These are phyloP conservation scores for Cyclophora albipunctata DNA, from an alignment of 2,888 invertebrate genomes.

Conservation along the genomic window DNA sequence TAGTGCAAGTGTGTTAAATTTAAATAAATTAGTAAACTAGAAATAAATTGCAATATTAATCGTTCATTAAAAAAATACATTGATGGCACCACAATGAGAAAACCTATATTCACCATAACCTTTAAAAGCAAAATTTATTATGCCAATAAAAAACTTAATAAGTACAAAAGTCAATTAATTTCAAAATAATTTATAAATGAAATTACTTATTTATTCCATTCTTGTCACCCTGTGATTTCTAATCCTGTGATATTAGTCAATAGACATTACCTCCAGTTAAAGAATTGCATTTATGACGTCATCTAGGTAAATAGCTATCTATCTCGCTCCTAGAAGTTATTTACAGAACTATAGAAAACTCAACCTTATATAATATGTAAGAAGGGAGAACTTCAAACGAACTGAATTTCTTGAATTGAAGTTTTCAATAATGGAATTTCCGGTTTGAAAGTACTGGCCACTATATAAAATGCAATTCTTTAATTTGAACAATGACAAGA, in stretches of 20 bases:
- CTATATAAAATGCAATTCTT: slow-evolving; percentile 14
- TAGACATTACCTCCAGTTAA: slow-evolving; percentile 41
- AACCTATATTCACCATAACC: too few species aligned
- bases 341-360: too few species aligned
- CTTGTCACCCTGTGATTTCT: slow-evolving; percentile 64
- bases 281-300: slow-evolving; percentile 21
- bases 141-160: too few species aligned
- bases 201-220: slow-evolving; percentile 19
- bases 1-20: slow-evolving; percentile 33
- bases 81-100: slow-evolving; percentile 19
- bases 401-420: too few species aligned
- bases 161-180: slow-evolving; percentile 1
- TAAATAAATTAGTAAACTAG: slow-evolving; percentile 15
- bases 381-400: too few species aligned
- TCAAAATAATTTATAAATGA: slow-evolving; percentile 19
- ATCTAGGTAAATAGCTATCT: too few species aligned
- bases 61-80: not conserved
- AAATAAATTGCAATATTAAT: slow-evolving; percentile 15
- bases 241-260: slow-evolving; percentile 54
- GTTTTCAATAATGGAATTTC: too few species aligned
- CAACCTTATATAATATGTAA: too few species aligned
- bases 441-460: too few species aligned
- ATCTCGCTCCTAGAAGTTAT: too few species aligned
- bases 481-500: slow-evolving; percentile 36
- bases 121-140: too few species aligned